Conservation (phyloP, 2,888 invertebrate genomes). For the Seladonia tumulorum region DNA sequence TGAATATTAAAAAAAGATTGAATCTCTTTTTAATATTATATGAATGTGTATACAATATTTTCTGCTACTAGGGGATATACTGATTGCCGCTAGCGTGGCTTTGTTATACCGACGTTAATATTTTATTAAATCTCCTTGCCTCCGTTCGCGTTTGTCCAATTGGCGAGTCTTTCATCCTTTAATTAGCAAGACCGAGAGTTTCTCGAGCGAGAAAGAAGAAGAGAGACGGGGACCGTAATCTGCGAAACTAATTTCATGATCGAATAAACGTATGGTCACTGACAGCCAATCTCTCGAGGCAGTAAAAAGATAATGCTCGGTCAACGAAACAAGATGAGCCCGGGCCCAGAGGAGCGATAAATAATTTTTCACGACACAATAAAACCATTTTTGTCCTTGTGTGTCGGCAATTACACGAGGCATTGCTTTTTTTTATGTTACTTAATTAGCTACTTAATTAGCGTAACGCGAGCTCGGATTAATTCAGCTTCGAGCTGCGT, state of each 20-base stretch:
- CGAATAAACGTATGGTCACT: background rate
- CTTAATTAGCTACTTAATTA: conserved; percentile 8
- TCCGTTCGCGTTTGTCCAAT: background rate
- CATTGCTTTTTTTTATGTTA: background rate
- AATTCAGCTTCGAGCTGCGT: background rate
- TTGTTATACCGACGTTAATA: no score
- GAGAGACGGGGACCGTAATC: background rate
- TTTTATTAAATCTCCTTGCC: no score
- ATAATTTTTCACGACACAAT: background rate
- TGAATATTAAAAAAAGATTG: no score
- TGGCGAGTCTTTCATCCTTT: background rate
- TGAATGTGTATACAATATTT: no score
- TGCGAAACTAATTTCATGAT: conserved; percentile 7
- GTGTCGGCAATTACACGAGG: background rate
- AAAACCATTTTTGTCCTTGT: background rate
- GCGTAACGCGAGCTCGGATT: background rate
- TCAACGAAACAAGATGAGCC: background rate
- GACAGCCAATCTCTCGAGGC: background rate
- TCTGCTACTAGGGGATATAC: no score
- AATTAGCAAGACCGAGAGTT: background rate
- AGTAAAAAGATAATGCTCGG: background rate
- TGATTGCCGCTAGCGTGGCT: no score
- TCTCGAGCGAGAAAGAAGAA: no score
- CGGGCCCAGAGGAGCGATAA: background rate
- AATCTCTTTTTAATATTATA: no score